Evolutionary conservation across 2,797 vertebrate genomes (phyloP).

Genomic region (Manis crassicaudata): DNA sequence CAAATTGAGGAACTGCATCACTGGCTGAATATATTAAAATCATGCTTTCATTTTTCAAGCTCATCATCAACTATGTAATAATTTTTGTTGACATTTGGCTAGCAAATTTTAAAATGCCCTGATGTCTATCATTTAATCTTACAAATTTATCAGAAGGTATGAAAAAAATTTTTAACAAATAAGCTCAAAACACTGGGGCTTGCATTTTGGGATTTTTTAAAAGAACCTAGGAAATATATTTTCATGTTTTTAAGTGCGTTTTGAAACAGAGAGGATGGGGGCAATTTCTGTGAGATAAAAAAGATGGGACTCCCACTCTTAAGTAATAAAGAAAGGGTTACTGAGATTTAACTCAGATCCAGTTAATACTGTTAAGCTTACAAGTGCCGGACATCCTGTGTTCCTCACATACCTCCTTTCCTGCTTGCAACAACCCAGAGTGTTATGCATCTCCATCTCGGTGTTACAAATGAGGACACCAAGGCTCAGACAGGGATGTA

Average conservation of each 20-base stretch:
- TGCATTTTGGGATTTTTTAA: neutral
- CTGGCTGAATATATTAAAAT: neutral
- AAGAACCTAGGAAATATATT: neutral
- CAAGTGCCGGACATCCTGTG: neutral
- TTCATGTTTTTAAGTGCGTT: neutral
- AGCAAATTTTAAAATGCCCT: neutral
- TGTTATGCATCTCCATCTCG: neutral
- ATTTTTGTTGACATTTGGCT: neutral
- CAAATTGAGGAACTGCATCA: neutral
- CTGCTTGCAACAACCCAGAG: neutral
- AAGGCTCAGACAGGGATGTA: neutral
- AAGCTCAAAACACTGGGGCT: neutral
- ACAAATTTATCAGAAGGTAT: neutral
- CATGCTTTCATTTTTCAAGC: neutral
- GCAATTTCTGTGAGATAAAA: neutral
- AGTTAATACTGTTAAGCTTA: neutral
- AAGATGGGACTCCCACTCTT: neutral
- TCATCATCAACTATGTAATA: neutral
- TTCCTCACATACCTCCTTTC: too few relatives aligned
- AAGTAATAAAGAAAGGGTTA: neutral
- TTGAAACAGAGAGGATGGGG: neutral
- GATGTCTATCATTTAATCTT: neutral
- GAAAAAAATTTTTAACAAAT: neutral
- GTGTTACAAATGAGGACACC: neutral
- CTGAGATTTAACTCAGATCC: neutral